Evolutionary conservation across 2,797 vertebrate species (phyloP), one percentile per base, ranked within the genome.

Genomic region (Catharus ustulatus): DNA sequence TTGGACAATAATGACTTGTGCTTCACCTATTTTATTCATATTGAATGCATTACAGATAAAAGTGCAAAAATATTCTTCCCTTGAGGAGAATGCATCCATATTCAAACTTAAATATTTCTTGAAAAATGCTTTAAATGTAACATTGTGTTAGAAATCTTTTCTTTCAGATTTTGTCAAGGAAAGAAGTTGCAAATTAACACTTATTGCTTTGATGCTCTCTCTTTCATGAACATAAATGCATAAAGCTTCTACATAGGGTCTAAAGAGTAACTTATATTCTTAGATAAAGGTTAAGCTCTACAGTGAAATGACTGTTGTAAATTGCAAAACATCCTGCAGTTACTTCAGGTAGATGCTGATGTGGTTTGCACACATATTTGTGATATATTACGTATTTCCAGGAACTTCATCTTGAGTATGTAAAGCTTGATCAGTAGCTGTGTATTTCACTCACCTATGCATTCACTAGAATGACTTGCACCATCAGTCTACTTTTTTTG

Each of bases 11-110:
- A 92, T 72, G 80, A 93, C 57, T 95, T 97, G 94, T 97, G 93
- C 92, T 97, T 97, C 92, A 92, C 91, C 94, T 96, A 38, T 97
- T 91, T 97, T 97, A 97, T 98, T 98, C 97, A 97, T 98, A 97
- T 97, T 97, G 97, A 98, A 98, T 98, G 96, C 97, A 96, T 97
- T 97, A 97, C 86, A 97, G 92, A 93, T 94, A 78, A 80, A 71
- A 79, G 89, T 96, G 95, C 92, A 97, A 95, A 97, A 95, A 74
- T 95, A 95, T 91, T 97, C 96, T 97, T 97, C 95, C 83, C 82
- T 86, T 89, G 87, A 93, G 96, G 96, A 97, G 94, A 95, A 89
- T 97, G 93, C 95, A 63, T 97, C 90, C 89, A 63, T 94, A 89
- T 91, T 79, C 87, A 94, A 97, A 18, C 74, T 94, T 81, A 94